phyloP scores from a whole-genome alignment of 2,113 vertebrate species.

The Gadus chalcogrammus region DNA sequence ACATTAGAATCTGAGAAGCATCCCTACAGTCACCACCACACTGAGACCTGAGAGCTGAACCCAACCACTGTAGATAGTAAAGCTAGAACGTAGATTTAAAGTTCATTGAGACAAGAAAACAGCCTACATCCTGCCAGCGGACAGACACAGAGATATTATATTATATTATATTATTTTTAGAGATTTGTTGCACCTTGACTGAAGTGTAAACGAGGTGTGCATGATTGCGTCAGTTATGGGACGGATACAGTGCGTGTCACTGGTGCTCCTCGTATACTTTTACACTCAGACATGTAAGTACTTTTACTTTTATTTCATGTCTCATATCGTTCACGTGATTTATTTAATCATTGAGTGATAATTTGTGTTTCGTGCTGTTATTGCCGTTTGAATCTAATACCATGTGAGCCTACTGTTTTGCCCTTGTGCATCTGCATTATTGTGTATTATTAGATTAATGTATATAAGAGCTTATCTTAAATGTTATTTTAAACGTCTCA shows the following conservation, averaged over 20 bases:
- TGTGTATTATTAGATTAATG: background rate
- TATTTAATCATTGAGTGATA: background rate
- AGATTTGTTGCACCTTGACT: no score
- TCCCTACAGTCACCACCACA: slow-evolving; percentile 11
- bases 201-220: background rate
- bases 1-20: slow-evolving; percentile 38
- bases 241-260: slow-evolving; percentile 11
- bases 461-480: background rate
- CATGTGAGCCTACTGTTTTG: background rate
- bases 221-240: slow-evolving; percentile 40
- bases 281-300: slow-evolving; percentile 62
- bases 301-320: background rate
- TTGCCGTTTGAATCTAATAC: background rate
- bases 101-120: no score
- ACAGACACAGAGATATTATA: no score
- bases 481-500: background rate
- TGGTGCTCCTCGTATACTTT: slow-evolving; percentile 44
- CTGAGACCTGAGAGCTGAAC: slow-evolving; percentile 13
- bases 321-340: background rate
- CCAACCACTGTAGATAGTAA: background rate
- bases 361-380: no score
- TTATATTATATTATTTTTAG: no score
- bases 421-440: background rate
- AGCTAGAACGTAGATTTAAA: background rate
- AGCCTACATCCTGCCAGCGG: no score